These are phyloP conservation scores for Phoenoteleia sp. DNA, from an alignment of 2,888 invertebrate genomes.

Conservation along the genomic window DNA sequence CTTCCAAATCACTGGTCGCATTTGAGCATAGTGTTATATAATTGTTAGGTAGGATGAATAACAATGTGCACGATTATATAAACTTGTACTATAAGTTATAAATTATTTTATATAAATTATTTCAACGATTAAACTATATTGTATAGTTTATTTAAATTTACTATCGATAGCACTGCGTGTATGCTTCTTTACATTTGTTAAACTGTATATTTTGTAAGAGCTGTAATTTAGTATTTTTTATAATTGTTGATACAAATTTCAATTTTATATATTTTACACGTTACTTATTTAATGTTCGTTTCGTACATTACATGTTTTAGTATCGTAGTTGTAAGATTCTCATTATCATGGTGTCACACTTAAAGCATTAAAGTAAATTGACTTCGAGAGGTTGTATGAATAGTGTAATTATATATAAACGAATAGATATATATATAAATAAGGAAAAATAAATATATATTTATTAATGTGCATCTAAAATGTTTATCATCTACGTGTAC, in stretches of 20 bases:
- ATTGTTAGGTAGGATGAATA: background rate
- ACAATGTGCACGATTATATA: background rate
- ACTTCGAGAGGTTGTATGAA: constrained; percentile 10
- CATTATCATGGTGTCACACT: constrained; percentile 1
- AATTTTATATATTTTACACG: no score
- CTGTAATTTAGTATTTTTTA: no score
- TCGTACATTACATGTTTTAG: background rate
- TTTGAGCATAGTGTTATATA: background rate
- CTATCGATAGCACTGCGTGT: no score
- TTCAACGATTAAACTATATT: no score
- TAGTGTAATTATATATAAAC: constrained; percentile 22
- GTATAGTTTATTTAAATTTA: no score
- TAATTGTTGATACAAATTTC: no score
- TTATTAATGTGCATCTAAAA: constrained; percentile 57
- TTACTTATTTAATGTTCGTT: constrained; percentile 1
- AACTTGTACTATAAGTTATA: background rate
- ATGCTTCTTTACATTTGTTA: no score
- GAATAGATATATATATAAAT: constrained; percentile 26
- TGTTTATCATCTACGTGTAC: constrained; percentile 52
- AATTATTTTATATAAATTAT: background rate
- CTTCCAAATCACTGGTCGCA: background rate
- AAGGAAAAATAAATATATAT: constrained; percentile 44
- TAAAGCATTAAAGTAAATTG: background rate
- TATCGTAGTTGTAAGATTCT: background rate
- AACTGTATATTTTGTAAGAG: no score